Evolutionary conservation across 2,797 vertebrate species (phyloP), one percentile per base, ranked within the genome.

Genomic region (Geotrypetes seraphini): DNA sequence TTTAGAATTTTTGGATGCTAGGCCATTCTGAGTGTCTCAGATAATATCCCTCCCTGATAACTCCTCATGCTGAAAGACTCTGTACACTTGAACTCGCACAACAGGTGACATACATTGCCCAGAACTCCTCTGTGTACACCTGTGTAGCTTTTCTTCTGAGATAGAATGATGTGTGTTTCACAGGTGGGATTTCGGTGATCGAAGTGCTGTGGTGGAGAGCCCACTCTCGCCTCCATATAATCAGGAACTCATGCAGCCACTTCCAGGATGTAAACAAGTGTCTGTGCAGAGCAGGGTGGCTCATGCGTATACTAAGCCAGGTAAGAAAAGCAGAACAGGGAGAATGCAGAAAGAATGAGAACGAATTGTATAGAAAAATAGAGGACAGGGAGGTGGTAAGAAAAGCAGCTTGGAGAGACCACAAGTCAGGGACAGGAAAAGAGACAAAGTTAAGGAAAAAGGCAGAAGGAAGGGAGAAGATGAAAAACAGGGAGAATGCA

Each of bases 121-220:
- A n/a, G n/a, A n/a, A n/a, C n/a, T n/a, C n/a, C n/a, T n/a, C 15
- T 4, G 15, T 16, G n/a, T n/a, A n/a, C n/a, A n/a, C n/a, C n/a
- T n/a, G n/a, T 21, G 4, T n/a, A 9, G 10, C 10, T 6, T 13
- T 29, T 11, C 7, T 5, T 19, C 5, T 28, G 24, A 37, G 14
- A n/a, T 10, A 7, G 26, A 20, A 12, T n/a, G 24, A 7, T 20
- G 34, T 21, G n/a, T 43, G 3, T 25, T 31, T 21, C 50, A 3
- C 22, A 89, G 86, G 22, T 89, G 86, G 86, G 56, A 78, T 47
- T 87, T 88, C 63, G 84, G 78, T 7, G 84, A 79, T 35, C 45
- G 60, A 9, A 64, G 60, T 15, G 26, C 31, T 7, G 14, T 26
- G 10, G 47, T 71, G 27, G 35, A 61, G 35, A 73, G 40, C 31